phyloP scores from a whole-genome alignment of 2,888 invertebrate genomes.

The Notocelia uddmanniana region DNA sequence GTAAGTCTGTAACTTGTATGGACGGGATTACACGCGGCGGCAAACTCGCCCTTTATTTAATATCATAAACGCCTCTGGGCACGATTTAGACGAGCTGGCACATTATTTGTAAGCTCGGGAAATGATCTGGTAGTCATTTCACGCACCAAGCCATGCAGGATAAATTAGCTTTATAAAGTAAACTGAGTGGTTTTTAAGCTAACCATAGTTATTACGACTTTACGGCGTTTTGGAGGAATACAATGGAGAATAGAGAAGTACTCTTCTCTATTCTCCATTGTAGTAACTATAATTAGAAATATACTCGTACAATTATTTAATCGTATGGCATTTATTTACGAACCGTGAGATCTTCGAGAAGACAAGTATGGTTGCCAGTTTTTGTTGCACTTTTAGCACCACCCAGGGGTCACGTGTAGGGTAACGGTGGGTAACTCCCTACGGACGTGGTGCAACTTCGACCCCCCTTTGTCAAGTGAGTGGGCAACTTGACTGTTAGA shows the following conservation, averaged over 20 bases:
- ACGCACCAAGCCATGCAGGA: slow-evolving; percentile 28
- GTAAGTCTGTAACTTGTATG: slow-evolving; percentile 54
- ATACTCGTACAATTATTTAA: too few species aligned
- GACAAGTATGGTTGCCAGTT: too few species aligned
- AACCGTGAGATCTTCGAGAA: too few species aligned
- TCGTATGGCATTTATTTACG: too few species aligned
- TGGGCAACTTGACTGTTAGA: too few species aligned
- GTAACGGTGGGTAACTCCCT: too few species aligned
- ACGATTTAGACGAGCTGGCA: slow-evolving; percentile 55
- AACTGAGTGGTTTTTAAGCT: slow-evolving; percentile 1
- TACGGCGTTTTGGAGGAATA: background rate
- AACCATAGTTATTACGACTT: background rate
- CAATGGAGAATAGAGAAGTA: background rate
- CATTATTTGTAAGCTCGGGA: slow-evolving; percentile 50
- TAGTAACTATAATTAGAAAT: too few species aligned
- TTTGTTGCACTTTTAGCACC: too few species aligned
- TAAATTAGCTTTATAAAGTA: slow-evolving; percentile 6
- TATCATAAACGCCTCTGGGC: slow-evolving; percentile 59
- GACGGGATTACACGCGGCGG: slow-evolving; percentile 59
- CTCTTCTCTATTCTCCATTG: too few species aligned
- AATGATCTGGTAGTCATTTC: slow-evolving; percentile 46
- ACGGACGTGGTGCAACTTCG: too few species aligned
- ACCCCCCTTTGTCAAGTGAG: too few species aligned
- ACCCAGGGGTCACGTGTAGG: too few species aligned
- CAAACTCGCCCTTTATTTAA: slow-evolving; percentile 59